Percentiles rank a stretch among this genome's conserved stretches.
Conservation (phyloP, 2,113 vertebrate genomes). For the Amazona vittata region DNA sequence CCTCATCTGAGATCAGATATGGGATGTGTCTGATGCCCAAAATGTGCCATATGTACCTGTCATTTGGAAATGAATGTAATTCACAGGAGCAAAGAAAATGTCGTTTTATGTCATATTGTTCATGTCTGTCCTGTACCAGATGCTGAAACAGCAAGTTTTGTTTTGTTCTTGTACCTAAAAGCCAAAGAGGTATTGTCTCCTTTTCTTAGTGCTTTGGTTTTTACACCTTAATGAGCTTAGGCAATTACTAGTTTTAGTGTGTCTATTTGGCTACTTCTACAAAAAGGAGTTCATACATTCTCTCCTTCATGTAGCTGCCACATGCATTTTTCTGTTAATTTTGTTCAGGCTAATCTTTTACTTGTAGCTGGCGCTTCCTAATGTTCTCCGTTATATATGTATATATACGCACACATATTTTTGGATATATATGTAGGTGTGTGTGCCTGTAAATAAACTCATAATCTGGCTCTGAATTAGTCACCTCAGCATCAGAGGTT, state of each 20-base stretch:
- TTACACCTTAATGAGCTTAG: background rate
- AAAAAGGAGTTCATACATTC: background rate
- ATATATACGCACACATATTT: background rate
- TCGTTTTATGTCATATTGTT: background rate
- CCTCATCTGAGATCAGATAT: background rate
- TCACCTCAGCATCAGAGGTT: background rate
- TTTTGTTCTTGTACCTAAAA: background rate
- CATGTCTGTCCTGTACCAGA: background rate
- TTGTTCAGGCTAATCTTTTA: background rate
- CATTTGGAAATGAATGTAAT: background rate
- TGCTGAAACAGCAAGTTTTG: background rate
- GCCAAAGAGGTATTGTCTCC: background rate
- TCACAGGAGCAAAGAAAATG: background rate
- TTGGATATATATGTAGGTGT: background rate
- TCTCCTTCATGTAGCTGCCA: background rate
- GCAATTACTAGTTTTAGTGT: background rate
- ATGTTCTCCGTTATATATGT: background rate
- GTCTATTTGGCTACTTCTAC: background rate
- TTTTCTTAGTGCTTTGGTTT: background rate
- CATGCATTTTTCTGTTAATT: background rate
- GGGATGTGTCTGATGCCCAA: background rate
- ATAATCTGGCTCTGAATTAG: background rate
- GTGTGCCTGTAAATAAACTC: background rate
- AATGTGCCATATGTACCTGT: background rate
- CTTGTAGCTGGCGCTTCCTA: background rate